Evolutionary conservation across 2,113 vertebrate genomes (phyloP).

Genomic region (Brachyhypopomus occidentalis): DNA sequence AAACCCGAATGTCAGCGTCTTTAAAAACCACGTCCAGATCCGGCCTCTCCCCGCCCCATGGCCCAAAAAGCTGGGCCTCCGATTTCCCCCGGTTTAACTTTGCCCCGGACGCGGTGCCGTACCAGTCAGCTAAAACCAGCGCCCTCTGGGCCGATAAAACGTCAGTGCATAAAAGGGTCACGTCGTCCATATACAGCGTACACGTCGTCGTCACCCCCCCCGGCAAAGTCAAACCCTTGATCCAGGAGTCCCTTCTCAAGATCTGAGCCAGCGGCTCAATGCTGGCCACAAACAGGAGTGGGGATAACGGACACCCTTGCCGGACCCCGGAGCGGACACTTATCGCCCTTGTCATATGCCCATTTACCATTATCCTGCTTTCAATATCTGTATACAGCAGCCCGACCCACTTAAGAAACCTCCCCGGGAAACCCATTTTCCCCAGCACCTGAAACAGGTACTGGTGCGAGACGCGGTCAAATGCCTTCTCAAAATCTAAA

Average conservation of each 20-base stretch:
- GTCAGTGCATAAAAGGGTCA: too few relatives aligned
- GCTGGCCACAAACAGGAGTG: conserved; percentile 21
- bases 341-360: neutral
- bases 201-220: too few relatives aligned
- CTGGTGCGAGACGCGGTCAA: conserved; percentile 46
- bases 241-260: conserved; percentile 46
- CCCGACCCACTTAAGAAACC: conserved; percentile 38
- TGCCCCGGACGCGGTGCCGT: too few relatives aligned
- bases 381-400: neutral
- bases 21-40: too few relatives aligned
- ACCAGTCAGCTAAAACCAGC: too few relatives aligned
- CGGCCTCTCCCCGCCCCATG: too few relatives aligned
- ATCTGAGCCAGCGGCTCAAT: conserved; percentile 39
- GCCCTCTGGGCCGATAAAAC: too few relatives aligned
- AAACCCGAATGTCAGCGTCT: too few relatives aligned
- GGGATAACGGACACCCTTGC: conserved; percentile 45
- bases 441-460: conserved; percentile 38
- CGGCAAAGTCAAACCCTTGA: neutral
- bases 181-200: too few relatives aligned
- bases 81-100: too few relatives aligned
- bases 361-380: neutral
- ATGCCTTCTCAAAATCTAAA: conserved; percentile 34
- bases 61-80: too few relatives aligned
- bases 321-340: conserved; percentile 4
- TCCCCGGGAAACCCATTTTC: conserved; percentile 41